A percentile compares a stretch with the other conserved stretches of the same genome.
These are phyloP conservation scores for Leucoraja ocellata DNA, from an alignment of 2,797 vertebrate species.

Conservation along the genomic window DNA sequence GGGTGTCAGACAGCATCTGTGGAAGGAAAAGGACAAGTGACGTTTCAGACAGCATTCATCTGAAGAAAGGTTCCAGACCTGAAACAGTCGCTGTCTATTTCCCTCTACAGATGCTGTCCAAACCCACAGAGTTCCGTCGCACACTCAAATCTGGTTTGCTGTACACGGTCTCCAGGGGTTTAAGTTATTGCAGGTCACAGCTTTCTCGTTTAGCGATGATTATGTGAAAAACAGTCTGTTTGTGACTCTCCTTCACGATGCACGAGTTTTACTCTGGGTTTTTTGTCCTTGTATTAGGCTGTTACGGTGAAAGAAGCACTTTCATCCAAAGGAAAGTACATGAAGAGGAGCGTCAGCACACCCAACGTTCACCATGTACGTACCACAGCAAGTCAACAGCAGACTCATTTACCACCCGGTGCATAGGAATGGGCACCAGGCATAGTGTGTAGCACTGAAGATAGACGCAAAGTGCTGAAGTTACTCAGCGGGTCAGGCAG, in stretches of 20 bases:
- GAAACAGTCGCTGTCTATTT: too few relatives aligned
- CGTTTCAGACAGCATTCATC: too few relatives aligned
- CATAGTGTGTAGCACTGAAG: too few relatives aligned
- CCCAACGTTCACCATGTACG: constrained; percentile 88
- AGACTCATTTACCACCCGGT: neutral
- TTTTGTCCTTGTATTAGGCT: constrained; percentile 59
- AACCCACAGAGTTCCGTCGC: neutral
- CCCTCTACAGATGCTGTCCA: too few relatives aligned
- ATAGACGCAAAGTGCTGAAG: too few relatives aligned
- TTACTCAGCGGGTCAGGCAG: too few relatives aligned
- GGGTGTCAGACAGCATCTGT: too few relatives aligned
- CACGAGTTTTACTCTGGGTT: neutral
- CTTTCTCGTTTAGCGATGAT: neutral
- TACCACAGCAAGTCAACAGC: constrained; percentile 33
- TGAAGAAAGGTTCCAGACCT: too few relatives aligned
- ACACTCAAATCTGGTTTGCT: neutral
- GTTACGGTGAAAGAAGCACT: constrained; percentile 88
- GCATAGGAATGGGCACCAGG: neutral
- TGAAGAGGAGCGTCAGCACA: constrained; percentile 86
- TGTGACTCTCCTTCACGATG: neutral
- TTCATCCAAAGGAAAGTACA: constrained; percentile 76
- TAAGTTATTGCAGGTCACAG: neutral
- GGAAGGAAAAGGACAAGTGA: too few relatives aligned
- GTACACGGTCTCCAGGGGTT: neutral
- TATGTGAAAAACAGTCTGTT: neutral